Evolutionary conservation across 2,888 invertebrate species (phyloP), one percentile per base, ranked within the genome.

Genomic region (Oscheius sp.): DNA sequence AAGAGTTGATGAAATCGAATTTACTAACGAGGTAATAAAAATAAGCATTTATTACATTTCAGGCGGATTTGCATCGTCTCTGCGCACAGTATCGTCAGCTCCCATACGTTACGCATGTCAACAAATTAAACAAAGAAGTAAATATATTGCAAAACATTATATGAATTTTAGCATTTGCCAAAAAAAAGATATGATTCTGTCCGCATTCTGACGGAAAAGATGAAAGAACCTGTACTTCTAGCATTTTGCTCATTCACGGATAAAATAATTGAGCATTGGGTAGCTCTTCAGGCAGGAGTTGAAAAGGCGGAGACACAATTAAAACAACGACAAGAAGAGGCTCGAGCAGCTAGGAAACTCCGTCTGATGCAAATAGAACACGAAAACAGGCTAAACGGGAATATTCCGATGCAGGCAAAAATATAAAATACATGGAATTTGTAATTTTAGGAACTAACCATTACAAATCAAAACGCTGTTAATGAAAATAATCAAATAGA

Each of bases 1-100:
- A 24, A 70, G 72, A 38, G 44, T 74, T 9, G 77, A 77, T 36
- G 77, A 77, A 45, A 72, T 77, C n/a, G 77, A 77, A 30, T 68
- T 77, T 14, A 59, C 73, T 4, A 72, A 73, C 24, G 51, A 38
- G 36, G 74, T 73, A 33, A 54, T n/a, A n/a, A 66, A n/a, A n/a
- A n/a, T n/a, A n/a, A n/a, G n/a, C n/a, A n/a, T n/a, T 38, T 8
- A 51, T n/a, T 6, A n/a, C 1, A 17, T 32, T 45, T 9, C 30
- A 67, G 66, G 57, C 57, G 0, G 59, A 47, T 47, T 33, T 67
- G n/a, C 62, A 67, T 30, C 30, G 22, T 12, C 38, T 54, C 9
- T 61, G 61, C 28, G 50, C 22, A 2, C 47, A 67, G 47, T 41
- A 45, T 14, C 30, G 47, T 2, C 66, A 67, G 20, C 36, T 36